A percentile compares a stretch with the other conserved stretches of the same genome.
Conservation (phyloP, 1,140 invertebrate genomes). For the Papilio dardanus region DNA sequence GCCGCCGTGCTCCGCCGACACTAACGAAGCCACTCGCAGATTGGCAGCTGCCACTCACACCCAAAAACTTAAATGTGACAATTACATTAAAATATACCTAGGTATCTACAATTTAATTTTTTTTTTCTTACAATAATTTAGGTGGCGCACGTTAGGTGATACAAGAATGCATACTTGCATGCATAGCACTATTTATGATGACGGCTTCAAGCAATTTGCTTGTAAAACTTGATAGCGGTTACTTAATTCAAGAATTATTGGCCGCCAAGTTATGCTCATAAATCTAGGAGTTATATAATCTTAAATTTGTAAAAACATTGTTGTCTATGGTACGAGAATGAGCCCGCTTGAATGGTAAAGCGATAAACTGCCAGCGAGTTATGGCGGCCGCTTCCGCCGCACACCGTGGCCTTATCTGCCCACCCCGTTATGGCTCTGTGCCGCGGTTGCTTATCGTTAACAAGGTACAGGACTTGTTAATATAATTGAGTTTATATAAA, state of each 20-base stretch:
- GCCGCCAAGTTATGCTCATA: too few species aligned
- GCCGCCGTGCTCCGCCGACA: not conserved
- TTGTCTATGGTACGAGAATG: not conserved
- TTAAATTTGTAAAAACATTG: not conserved
- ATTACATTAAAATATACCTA: too few species aligned
- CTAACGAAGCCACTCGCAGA: constrained; percentile 18
- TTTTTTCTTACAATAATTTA: too few species aligned
- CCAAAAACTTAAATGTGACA: not conserved
- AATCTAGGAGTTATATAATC: too few species aligned
- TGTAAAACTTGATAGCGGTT: too few species aligned
- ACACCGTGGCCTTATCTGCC: not conserved
- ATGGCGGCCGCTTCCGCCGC: constrained; percentile 3
- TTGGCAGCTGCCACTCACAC: constrained; percentile 8
- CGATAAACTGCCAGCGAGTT: constrained; percentile 1
- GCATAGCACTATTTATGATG: too few species aligned
- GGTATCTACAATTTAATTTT: too few species aligned
- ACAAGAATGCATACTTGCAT: too few species aligned
- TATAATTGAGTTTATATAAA: too few species aligned
- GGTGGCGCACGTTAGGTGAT: not conserved
- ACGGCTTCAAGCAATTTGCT: too few species aligned
- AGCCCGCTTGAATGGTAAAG: constrained; percentile 9
- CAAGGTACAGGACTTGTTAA: not conserved
- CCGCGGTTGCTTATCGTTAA: not conserved
- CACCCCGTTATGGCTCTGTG: not conserved
- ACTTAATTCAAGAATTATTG: too few species aligned